Conservation (phyloP, 92 coral and sea anemone species). For the Siderastrea radians region DNA sequence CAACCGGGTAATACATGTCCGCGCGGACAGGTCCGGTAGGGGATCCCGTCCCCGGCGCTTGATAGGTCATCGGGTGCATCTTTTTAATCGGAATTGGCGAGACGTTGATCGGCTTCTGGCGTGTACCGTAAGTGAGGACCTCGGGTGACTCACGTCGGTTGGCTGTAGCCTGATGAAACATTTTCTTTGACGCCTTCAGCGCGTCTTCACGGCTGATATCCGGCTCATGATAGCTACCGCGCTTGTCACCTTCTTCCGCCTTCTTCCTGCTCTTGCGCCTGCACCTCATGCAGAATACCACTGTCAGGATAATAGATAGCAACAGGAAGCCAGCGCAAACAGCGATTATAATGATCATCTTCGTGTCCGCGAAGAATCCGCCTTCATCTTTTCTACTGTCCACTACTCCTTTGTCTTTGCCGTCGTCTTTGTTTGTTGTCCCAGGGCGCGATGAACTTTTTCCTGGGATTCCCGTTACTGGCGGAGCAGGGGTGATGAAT, state of each 20-base stretch:
- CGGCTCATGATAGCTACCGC: constrained; percentile 82
- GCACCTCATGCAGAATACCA: constrained; percentile 62
- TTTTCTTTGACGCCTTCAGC: constrained; percentile 88
- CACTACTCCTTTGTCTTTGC: constrained; percentile 20
- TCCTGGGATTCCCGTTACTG: background rate
- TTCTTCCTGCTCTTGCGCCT: constrained; percentile 61
- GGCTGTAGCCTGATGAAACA: constrained; percentile 85
- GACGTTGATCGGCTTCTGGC: constrained; percentile 43
- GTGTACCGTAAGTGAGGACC: constrained; percentile 7
- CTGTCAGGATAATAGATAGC: constrained; percentile 53
- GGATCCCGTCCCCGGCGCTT: constrained; percentile 53
- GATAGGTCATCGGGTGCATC: constrained; percentile 64
- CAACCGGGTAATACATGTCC: constrained; percentile 55
- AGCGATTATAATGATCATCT: constrained; percentile 78
- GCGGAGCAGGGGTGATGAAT: constrained; percentile 17
- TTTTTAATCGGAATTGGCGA: constrained; percentile 68
- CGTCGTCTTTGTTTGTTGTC: constrained; percentile 27
- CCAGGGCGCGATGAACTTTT: too few relatives aligned
- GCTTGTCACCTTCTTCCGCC: constrained; percentile 35
- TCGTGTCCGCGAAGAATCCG: constrained; percentile 71
- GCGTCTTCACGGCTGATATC: constrained; percentile 91
- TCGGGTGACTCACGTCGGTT: constrained; percentile 7
- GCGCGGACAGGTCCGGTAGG: constrained; percentile 49
- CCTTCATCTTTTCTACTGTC: constrained; percentile 48
- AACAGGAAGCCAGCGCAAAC: constrained; percentile 74